Conservation (phyloP, 2,113 vertebrate species). For the Ptilonorhynchus violaceus region DNA sequence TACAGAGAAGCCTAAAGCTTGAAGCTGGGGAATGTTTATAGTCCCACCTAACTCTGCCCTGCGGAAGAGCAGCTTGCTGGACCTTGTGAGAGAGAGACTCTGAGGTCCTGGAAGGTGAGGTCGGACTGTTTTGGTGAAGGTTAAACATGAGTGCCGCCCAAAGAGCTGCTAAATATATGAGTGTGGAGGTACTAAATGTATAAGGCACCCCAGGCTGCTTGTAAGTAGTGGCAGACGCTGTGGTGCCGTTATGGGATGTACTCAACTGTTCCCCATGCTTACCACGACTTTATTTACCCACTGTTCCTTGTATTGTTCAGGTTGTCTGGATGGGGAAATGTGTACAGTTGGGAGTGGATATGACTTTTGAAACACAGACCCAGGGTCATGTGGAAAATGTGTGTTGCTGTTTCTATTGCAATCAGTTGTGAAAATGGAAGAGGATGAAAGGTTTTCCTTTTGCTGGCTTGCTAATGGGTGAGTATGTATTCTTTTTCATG, state of each 20-base stretch:
- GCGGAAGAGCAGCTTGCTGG: background rate
- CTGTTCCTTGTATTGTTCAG: background rate
- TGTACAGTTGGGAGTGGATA: background rate
- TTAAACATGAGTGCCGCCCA: background rate
- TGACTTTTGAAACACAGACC: background rate
- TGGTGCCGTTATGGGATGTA: background rate
- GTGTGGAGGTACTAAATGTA: background rate
- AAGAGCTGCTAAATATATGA: background rate
- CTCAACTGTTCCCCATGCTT: background rate
- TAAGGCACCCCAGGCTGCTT: background rate
- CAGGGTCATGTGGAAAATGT: background rate
- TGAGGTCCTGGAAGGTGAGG: background rate
- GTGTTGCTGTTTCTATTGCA: background rate
- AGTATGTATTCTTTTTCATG: background rate
- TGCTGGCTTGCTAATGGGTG: background rate
- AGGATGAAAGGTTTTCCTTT: background rate
- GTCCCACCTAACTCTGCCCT: background rate
- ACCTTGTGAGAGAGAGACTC: background rate
- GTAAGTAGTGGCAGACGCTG: background rate
- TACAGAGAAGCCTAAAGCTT: background rate
- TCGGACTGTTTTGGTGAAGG: background rate
- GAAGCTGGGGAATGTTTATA: background rate
- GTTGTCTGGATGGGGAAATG: background rate
- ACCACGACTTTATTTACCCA: background rate
- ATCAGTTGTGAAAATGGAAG: background rate